A percentile compares a stretch with the other conserved stretches of the same genome.
phyloP scores from a whole-genome alignment of 2,113 vertebrate genomes.

The Cromileptes altivelis region DNA sequence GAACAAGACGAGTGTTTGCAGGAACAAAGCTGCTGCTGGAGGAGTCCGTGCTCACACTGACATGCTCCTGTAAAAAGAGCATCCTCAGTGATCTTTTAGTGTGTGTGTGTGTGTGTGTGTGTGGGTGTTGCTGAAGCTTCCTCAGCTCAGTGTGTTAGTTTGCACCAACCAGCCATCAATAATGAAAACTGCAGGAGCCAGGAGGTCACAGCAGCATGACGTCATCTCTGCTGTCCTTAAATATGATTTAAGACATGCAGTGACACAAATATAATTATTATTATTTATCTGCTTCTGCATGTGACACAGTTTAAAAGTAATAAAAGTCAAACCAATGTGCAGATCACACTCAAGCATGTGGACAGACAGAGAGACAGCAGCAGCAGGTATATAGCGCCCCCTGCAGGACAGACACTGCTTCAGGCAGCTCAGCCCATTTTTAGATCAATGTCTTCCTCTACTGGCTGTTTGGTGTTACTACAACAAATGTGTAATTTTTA shows the following conservation, averaged over 20 bases:
- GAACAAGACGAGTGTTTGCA: background rate
- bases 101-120: too few species aligned
- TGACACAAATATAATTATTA: background rate
- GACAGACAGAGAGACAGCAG: background rate
- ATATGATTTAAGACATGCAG: background rate
- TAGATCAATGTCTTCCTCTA: constrained; percentile 37
- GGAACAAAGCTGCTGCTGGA: constrained; percentile 20
- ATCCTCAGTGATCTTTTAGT: too few species aligned
- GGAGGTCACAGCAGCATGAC: background rate
- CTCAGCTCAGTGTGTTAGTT: background rate
- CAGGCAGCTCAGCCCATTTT: background rate
- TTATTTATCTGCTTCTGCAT: background rate
- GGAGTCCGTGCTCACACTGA: background rate
- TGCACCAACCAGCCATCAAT: background rate
- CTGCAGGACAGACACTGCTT: constrained; percentile 5
- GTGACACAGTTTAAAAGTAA: background rate
- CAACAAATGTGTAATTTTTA: constrained; percentile 10
- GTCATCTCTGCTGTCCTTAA: fast-evolving
- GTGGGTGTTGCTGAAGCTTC: background rate
- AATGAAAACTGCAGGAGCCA: background rate
- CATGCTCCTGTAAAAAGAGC: background rate
- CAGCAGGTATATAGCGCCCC: background rate
- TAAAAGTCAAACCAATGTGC: background rate
- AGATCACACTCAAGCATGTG: background rate
- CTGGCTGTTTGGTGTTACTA: constrained; percentile 20